These are phyloP conservation scores for Caenorhabditis imperialis DNA, from an alignment of 2,888 invertebrate species.

Conservation along the genomic window DNA sequence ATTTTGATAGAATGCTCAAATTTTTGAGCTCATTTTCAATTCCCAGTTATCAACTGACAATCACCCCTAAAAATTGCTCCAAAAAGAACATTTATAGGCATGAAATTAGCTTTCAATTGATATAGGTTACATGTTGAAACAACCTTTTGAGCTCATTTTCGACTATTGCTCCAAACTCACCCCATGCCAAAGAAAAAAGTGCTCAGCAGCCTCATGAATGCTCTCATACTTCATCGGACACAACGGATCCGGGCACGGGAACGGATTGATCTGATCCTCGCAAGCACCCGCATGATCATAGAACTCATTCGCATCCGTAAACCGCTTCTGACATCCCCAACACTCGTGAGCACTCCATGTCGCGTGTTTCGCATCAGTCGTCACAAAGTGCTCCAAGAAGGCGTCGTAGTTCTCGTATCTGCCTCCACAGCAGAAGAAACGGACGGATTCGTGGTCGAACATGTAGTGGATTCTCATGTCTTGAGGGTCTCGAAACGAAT, in stretches of 20 bases:
- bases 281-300: conserved; percentile 4
- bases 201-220: conserved; percentile 2
- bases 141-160: neutral
- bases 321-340: conserved; percentile 28
- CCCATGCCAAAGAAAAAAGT: conserved; percentile 29
- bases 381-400: conserved; percentile 21
- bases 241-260: conserved; percentile 32
- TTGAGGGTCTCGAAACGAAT: conserved; percentile 39
- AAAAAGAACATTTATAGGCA: too few species aligned
- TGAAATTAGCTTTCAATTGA: too few species aligned
- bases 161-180: conserved; percentile 1
- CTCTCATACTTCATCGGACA: conserved; percentile 13
- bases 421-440: conserved; percentile 28
- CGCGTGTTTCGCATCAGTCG: neutral
- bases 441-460: conserved; percentile 35
- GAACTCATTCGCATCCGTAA: conserved; percentile 4
- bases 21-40: too few species aligned
- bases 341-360: conserved; percentile 37
- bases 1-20: too few species aligned
- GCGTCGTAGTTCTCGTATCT: conserved; percentile 33
- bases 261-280: conserved; percentile 7
- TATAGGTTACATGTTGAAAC: neutral
- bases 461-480: conserved; percentile 44
- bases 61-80: too few species aligned
- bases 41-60: too few species aligned